phyloP scores from a whole-genome alignment of 1,140 invertebrate genomes.

The Charaxes varanes region DNA sequence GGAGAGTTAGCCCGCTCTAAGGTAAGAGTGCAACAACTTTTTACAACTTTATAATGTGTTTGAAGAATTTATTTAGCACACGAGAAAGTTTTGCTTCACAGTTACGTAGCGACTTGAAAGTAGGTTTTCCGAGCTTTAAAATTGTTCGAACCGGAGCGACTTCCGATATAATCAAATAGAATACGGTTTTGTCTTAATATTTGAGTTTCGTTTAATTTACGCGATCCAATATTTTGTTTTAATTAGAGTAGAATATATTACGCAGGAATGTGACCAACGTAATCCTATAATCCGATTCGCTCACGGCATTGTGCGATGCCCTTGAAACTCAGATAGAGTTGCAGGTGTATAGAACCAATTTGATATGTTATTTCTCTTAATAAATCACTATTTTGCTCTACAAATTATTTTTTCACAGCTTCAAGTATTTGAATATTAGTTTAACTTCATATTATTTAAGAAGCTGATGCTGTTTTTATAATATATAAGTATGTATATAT shows the following conservation, averaged over 20 bases:
- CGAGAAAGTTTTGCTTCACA: constrained; percentile 2
- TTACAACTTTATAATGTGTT: constrained; percentile 6
- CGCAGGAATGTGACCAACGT: constrained; percentile 9
- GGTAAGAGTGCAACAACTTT: constrained; percentile 15
- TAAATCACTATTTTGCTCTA: no score
- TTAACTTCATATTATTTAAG: no score
- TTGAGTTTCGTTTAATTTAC: not conserved
- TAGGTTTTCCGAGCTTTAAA: constrained; percentile 6
- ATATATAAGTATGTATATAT: no score
- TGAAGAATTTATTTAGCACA: not conserved
- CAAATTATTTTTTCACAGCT: no score
- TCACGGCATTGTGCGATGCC: constrained; percentile 13
- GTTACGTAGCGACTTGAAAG: constrained; percentile 10
- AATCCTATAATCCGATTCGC: constrained; percentile 16
- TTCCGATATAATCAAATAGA: no score
- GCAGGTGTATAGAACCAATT: constrained; percentile 11
- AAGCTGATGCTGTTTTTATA: no score
- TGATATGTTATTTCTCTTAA: constrained; percentile 11
- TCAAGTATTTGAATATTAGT: no score
- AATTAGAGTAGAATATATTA: constrained; percentile 2
- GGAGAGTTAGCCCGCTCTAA: constrained; percentile 11
- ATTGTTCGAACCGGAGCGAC: not conserved
- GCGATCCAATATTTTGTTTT: not conserved
- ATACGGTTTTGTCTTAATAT: no score
- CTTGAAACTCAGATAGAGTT: constrained; percentile 9